These are phyloP conservation scores for Dendroctonus valens DNA, from an alignment of 1,140 invertebrate genomes.

Conservation along the genomic window DNA sequence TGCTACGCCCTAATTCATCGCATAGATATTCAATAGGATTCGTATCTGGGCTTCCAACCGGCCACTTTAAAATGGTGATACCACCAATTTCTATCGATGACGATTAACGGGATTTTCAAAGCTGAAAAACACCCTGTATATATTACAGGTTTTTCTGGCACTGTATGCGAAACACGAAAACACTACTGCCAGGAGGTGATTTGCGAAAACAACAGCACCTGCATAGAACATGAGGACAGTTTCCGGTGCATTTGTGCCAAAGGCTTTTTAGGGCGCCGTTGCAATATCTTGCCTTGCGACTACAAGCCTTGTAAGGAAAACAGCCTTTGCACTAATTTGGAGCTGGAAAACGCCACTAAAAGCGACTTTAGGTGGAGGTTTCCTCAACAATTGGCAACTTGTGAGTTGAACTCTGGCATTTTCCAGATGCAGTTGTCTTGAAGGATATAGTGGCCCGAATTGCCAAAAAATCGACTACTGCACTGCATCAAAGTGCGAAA, in stretches of 20 bases:
- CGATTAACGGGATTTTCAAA: not conserved
- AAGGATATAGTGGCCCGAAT: slow-evolving; percentile 53
- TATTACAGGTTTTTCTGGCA: slow-evolving; percentile 46
- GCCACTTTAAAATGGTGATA: too few species aligned
- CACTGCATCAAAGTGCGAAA: slow-evolving; percentile 52
- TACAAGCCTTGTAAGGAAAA: slow-evolving; percentile 54
- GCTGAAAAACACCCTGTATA: not conserved
- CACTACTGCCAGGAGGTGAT: slow-evolving; percentile 52
- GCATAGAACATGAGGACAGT: slow-evolving; percentile 51
- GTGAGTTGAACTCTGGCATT: slow-evolving; percentile 14
- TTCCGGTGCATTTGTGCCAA: slow-evolving; percentile 61
- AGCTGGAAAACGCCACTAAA: slow-evolving; percentile 45
- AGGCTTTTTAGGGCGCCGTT: slow-evolving; percentile 58
- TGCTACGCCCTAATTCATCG: too few species aligned
- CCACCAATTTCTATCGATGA: too few species aligned
- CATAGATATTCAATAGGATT: too few species aligned
- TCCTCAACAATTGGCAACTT: too few species aligned
- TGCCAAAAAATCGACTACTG: slow-evolving; percentile 60
- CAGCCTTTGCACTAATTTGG: slow-evolving; percentile 57
- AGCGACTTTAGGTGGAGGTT: slow-evolving; percentile 48
- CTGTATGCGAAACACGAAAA: slow-evolving; percentile 51
- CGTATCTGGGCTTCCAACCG: too few species aligned
- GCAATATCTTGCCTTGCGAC: slow-evolving; percentile 58
- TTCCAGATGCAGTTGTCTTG: slow-evolving; percentile 55
- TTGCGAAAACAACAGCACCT: slow-evolving; percentile 60